Evolutionary conservation across 2,888 invertebrate genomes (phyloP).

Genomic region (Odontothrips loti): DNA sequence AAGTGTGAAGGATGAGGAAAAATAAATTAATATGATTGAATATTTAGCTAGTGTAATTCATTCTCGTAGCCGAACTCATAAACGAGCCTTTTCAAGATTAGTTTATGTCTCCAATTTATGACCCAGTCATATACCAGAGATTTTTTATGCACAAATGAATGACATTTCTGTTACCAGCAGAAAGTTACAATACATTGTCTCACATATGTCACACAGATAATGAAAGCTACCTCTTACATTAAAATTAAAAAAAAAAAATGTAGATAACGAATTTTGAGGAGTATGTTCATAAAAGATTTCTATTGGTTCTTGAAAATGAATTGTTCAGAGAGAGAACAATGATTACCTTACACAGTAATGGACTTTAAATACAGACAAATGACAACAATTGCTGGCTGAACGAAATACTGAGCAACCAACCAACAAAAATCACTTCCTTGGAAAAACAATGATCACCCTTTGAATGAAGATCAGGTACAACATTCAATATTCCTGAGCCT

Average conservation of each 20-base stretch:
- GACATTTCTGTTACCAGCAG: constrained; percentile 21
- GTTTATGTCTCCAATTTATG: background rate
- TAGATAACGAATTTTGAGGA: background rate
- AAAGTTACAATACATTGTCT: constrained; percentile 1
- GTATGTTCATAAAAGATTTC: background rate
- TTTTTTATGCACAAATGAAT: background rate
- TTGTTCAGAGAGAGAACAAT: background rate
- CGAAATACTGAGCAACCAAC: background rate
- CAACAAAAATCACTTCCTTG: background rate
- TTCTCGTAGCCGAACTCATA: background rate
- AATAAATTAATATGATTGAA: no score
- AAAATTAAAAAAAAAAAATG: background rate
- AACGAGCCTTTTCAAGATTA: no score
- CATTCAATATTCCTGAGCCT: background rate
- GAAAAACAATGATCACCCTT: background rate
- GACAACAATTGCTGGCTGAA: background rate
- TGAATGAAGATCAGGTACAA: constrained; percentile 2
- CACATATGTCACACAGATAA: background rate
- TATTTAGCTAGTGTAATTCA: background rate
- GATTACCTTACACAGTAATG: background rate
- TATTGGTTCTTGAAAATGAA: background rate
- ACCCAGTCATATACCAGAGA: constrained; percentile 4
- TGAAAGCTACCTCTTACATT: no score
- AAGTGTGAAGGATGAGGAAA: no score
- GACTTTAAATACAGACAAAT: background rate